Conservation (phyloP, 2,797 vertebrate genomes). For the Coendou prehensilis region DNA sequence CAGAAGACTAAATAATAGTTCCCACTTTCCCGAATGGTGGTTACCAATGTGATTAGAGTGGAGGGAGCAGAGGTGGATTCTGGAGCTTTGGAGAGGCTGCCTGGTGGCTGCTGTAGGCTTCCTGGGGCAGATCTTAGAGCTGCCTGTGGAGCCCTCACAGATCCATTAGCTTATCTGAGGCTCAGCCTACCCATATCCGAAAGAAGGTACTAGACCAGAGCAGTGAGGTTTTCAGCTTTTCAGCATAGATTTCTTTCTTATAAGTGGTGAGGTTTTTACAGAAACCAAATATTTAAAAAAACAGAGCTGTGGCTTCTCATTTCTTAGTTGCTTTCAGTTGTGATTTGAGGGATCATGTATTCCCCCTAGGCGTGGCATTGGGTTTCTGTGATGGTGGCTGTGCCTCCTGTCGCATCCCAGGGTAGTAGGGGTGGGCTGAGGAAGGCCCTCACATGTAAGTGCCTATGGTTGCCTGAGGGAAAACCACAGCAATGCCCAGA, state of each 20-base stretch:
- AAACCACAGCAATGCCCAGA: not conserved
- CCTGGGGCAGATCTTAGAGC: not conserved
- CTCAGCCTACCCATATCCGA: not conserved
- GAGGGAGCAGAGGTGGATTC: not conserved
- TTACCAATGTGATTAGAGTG: too few relatives aligned
- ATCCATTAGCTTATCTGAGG: not conserved
- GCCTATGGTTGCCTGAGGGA: not conserved
- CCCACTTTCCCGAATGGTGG: not conserved
- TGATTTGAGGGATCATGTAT: not conserved
- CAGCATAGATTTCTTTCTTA: not conserved
- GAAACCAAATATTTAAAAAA: not conserved
- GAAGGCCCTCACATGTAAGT: not conserved
- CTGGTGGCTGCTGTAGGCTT: not conserved
- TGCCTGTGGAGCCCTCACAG: not conserved
- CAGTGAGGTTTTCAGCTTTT: not conserved
- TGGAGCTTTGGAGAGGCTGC: not conserved
- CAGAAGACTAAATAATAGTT: not conserved
- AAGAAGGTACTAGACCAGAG: not conserved
- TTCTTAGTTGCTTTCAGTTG: not conserved
- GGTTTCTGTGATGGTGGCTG: not conserved
- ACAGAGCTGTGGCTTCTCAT: not conserved
- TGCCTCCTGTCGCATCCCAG: fast-evolving
- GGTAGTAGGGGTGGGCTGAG: not conserved
- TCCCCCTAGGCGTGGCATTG: not conserved
- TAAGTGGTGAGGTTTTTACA: not conserved